Percentiles rank a stretch among this genome's conserved stretches.
Evolutionary conservation across 2,113 vertebrate genomes (phyloP).

Genomic region (Serilophus lunatus): DNA sequence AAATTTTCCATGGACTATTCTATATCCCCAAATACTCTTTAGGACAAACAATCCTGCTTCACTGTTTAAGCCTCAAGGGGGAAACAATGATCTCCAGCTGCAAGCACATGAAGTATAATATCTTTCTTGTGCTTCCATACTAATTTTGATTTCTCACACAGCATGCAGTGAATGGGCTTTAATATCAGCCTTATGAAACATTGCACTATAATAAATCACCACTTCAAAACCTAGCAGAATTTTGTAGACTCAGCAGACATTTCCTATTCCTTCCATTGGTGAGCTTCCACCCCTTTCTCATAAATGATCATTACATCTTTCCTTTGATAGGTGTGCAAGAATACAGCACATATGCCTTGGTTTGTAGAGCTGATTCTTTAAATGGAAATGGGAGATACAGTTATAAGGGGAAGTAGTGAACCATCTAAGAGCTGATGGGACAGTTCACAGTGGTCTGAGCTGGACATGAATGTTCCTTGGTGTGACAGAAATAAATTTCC

Average conservation of each 20-base stretch:
- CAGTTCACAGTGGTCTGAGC: neutral
- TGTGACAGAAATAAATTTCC: neutral
- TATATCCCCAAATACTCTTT: neutral
- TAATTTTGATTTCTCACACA: neutral
- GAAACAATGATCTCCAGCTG: neutral
- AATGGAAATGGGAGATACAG: neutral
- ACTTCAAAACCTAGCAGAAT: neutral
- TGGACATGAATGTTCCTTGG: neutral
- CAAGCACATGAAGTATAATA: neutral
- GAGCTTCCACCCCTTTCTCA: neutral
- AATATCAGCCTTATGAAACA: neutral
- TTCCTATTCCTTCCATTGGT: neutral
- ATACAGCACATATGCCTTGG: neutral
- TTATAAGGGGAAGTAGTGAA: neutral
- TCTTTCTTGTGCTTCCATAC: neutral
- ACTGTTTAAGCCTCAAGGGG: neutral
- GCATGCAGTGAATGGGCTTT: neutral
- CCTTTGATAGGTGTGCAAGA: neutral
- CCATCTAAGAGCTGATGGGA: neutral
- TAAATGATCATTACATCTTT: neutral
- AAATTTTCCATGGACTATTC: neutral
- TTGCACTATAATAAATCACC: neutral
- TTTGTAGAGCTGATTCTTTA: neutral
- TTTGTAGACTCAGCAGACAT: neutral
- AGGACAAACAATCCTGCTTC: neutral